Conservation (phyloP, 2,113 vertebrate genomes). For the Podarcis muralis region DNA sequence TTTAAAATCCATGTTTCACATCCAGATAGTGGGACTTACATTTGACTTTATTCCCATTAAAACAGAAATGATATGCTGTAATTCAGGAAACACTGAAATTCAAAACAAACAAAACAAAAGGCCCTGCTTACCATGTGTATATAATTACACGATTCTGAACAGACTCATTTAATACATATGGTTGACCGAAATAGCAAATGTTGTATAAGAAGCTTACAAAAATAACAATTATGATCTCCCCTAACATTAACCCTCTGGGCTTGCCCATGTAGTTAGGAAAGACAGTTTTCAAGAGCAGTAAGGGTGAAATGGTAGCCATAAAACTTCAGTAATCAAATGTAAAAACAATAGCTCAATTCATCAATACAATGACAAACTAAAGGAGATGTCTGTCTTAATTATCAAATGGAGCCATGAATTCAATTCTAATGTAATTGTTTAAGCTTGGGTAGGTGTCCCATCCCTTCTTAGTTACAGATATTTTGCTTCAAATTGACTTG, state of each 20-base stretch:
- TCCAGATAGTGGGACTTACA: not conserved
- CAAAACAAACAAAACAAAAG: not conserved
- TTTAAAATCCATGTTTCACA: not conserved
- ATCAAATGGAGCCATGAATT: constrained; percentile 64
- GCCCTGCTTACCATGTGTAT: not conserved
- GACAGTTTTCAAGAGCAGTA: constrained; percentile 58
- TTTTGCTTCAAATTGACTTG: constrained; percentile 65
- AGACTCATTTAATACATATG: not conserved
- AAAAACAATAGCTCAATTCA: constrained; percentile 76
- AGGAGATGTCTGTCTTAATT: constrained; percentile 70
- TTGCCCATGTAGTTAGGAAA: constrained; percentile 2
- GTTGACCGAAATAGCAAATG: not conserved
- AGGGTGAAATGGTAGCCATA: constrained; percentile 62
- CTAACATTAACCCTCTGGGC: not conserved
- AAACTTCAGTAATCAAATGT: constrained; percentile 66
- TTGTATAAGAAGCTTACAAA: not conserved
- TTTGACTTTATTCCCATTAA: not conserved
- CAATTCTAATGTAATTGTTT: constrained; percentile 73
- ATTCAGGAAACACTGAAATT: not conserved
- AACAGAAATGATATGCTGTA: not conserved
- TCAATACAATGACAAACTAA: constrained; percentile 72
- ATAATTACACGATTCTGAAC: not conserved
- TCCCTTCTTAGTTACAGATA: constrained; percentile 49
- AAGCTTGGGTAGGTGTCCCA: constrained; percentile 46
- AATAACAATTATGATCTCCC: not conserved